A percentile compares a stretch with the other conserved stretches of the same genome.
phyloP scores from a whole-genome alignment of 2,888 invertebrate species.

The Cremastinae sp. region DNA sequence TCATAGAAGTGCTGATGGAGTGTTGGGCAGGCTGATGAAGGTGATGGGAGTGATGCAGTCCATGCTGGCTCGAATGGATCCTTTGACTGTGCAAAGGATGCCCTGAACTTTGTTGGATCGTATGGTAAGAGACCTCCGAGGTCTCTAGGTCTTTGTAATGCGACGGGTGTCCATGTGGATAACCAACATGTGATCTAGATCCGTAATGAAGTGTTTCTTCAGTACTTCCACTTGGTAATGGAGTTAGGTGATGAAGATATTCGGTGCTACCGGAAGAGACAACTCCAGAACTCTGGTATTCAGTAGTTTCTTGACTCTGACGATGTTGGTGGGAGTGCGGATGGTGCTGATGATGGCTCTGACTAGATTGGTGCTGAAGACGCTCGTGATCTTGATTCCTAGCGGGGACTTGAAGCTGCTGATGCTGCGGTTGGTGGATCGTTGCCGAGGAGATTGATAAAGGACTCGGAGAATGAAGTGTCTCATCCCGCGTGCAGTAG shows the following conservation, averaged over 20 bases:
- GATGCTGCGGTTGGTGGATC: conserved; percentile 71
- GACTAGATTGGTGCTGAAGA: conserved; percentile 75
- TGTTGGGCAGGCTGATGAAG: conserved; percentile 78
- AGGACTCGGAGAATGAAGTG: conserved; percentile 49
- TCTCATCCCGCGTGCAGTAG: conserved; percentile 69
- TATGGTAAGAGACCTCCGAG: conserved; percentile 78
- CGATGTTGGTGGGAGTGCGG: conserved; percentile 82
- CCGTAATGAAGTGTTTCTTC: conserved; percentile 66
- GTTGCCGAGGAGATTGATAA: conserved; percentile 42
- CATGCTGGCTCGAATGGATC: conserved; percentile 57
- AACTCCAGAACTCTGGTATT: conserved; percentile 68
- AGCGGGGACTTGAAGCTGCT: conserved; percentile 52
- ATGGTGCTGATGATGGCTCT: conserved; percentile 81
- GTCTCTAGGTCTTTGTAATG: conserved; percentile 84
- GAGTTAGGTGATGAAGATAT: conserved; percentile 70
- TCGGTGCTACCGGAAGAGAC: conserved; percentile 60
- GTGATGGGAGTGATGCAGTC: conserved; percentile 73
- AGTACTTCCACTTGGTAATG: conserved; percentile 59
- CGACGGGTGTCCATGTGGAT: conserved; percentile 71
- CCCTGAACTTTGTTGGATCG: conserved; percentile 70
- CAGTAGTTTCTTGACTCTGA: conserved; percentile 64
- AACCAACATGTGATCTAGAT: conserved; percentile 78
- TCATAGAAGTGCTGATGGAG: conserved; percentile 60
- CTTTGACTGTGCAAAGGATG: conserved; percentile 67
- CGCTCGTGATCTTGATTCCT: conserved; percentile 69